Conservation (phyloP, 2,113 vertebrate species). For the Campylorhamphus procurvoides region DNA sequence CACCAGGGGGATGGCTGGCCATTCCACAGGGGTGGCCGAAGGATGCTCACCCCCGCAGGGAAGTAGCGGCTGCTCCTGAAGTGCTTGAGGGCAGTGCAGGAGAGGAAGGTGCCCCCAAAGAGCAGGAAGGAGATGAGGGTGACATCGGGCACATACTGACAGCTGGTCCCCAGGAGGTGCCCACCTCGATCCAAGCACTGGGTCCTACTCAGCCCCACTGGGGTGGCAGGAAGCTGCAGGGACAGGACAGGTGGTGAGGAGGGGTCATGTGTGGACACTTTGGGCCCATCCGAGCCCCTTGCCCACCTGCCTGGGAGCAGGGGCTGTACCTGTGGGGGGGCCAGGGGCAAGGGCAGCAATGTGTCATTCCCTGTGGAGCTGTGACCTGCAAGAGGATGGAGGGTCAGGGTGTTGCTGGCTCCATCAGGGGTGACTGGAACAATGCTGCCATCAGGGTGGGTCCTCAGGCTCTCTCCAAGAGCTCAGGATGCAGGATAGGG, state of each 20-base stretch:
- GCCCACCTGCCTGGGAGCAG: rapidly evolving
- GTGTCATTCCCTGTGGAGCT: background rate
- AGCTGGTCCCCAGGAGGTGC: constrained; percentile 72
- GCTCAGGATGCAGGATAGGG: background rate
- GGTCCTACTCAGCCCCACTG: constrained; percentile 40
- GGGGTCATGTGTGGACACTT: background rate
- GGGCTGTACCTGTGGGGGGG: background rate
- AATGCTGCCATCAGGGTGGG: rapidly evolving
- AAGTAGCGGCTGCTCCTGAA: constrained; percentile 78
- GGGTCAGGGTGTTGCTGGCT: background rate
- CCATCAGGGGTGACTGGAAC: background rate
- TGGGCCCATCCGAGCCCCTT: rapidly evolving
- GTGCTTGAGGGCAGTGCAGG: constrained; percentile 59
- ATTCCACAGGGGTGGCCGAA: rapidly evolving
- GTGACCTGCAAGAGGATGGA: background rate
- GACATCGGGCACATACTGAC: constrained; percentile 74
- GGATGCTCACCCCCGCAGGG: constrained; percentile 68
- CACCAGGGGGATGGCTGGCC: rapidly evolving
- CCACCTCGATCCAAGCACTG: constrained; percentile 71
- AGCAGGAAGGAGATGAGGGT: constrained; percentile 80
- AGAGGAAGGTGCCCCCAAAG: constrained; percentile 77
- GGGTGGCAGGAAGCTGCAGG: background rate
- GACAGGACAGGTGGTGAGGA: background rate
- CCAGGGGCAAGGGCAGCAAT: rapidly evolving
- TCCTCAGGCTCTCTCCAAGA: background rate